Evolutionary conservation across 2,113 vertebrate genomes (phyloP), one percentile per base, ranked within the genome.

Genomic region (Rhynchomys soricoides): DNA sequence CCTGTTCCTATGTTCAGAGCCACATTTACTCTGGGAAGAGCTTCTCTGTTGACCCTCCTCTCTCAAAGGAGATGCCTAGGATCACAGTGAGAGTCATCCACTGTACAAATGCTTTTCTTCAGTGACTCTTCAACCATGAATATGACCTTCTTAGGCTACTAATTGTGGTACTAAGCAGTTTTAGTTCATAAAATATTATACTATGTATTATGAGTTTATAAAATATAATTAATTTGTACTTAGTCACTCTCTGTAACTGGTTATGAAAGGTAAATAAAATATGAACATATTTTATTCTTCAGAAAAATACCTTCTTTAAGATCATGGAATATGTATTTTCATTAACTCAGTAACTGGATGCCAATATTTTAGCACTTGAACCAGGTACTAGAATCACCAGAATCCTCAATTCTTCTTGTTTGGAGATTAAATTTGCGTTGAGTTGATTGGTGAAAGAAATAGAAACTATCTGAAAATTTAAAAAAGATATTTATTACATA

Each of bases 351-450:
- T 24, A 24, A 26, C 8, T 7, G 43, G 10, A 48, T 52, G 52
- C 97, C 79, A 96, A 37, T 95, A 40, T 37, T 62, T 98, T 98
- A 98, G 96, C 99, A 99, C 97, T 99, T 99, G 97, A 99, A 98
- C 96, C 99, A 99, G 19, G 98, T 99, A 96, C 99, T 99, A 89
- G 98, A 96, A 92, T 98, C 98, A 71, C 97, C 66, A 86, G 99
- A 96, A 10, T 98, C 97, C 3, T 98, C 95, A 93, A 99, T 98
- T 96, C 98, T 99, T 96, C 98, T 99, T 2, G 97, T 97, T 48
- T 7, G 89, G 93, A 98, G 98, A 79, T 99, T 99, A 70, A 99
- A 99, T 96, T 99, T 98, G 93, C 98, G 99, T 91, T 99, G 99
- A 16, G 98, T 87, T 0, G 97, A 95, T 68, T 98, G 98, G 52